Evolutionary conservation across 1,140 invertebrate genomes (phyloP), one percentile per base, ranked within the genome.

Genomic region (Drosophila willistoni): DNA sequence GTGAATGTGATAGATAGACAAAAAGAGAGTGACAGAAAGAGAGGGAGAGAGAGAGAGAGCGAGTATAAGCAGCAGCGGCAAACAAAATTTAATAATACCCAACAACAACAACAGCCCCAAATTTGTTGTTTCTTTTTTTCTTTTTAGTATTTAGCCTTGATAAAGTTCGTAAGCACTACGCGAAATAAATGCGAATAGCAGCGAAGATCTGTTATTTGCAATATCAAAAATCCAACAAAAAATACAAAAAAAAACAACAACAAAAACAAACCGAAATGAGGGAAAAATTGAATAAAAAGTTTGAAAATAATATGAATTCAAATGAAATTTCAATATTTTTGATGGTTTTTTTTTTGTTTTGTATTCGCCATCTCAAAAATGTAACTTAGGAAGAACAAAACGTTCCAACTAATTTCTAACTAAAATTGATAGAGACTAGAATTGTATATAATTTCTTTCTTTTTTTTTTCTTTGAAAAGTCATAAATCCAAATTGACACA

Each of bases 111-210:
- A 29, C 60, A 73, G 68, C 81, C 80, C 76, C 77, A 87, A 80
- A 79, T 51, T 51, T 39, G 12, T 39, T 39, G 36, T 39, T 39
- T 12, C 3, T 9, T 12, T 47, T 17, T 47, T 47, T 17, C 17
- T 47, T 51, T 51, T 63, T 87, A 87, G 83, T 87, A 87, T 87
- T 89, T 87, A 89, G 83, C 83, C 83, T 87, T 87, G 83, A 22
- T 17, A 87, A 87, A 77, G 83, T 86, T 86, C 83, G 83, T 87
- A 86, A 87, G 73, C 83, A 86, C 83, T 86, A 86, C 83, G 82
- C 13, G 17, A 7, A 25, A 14, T 71, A 42, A 10, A n/a, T 22
- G 19, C 66, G 69, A 64, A 61, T 61, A 64, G 55, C 73, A 51
- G 67, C 44, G 51, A 81, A 79, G 82, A 85, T 87, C 79, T 75